Percentiles rank a stretch among this genome's conserved stretches.
Conservation (phyloP, 2,797 vertebrate species). For the Coregonus ussuriensis region DNA sequence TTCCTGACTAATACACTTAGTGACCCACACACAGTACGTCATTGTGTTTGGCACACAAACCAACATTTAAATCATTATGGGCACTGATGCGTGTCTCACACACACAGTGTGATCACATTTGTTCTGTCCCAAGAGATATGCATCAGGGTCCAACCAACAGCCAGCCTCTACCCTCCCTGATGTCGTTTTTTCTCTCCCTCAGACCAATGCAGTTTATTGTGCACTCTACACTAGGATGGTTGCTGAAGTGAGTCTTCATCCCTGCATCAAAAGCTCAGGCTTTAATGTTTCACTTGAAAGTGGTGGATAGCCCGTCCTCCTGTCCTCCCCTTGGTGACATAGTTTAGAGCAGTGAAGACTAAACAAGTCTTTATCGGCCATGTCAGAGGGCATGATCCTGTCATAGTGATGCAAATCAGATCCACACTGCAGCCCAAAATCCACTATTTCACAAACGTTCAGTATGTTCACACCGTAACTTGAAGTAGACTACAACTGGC, state of each 20-base stretch:
- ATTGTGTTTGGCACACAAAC: slow-evolving; percentile 7
- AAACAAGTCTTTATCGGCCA: slow-evolving; percentile 11
- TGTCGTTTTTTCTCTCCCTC: background rate
- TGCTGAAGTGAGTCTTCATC: background rate
- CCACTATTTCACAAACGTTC: background rate
- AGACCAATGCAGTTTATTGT: background rate
- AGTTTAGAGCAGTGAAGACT: background rate
- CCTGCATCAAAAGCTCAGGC: background rate
- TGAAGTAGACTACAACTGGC: background rate
- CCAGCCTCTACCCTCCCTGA: background rate
- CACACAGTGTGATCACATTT: slow-evolving; percentile 59
- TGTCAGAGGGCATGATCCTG: background rate
- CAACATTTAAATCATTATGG: slow-evolving; percentile 50
- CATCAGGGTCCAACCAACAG: slow-evolving; percentile 14
- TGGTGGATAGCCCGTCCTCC: background rate
- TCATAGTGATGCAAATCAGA: background rate
- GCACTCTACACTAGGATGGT: slow-evolving; percentile 2
- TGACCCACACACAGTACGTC: background rate
- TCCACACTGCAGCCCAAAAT: background rate
- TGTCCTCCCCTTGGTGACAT: background rate
- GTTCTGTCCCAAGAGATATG: slow-evolving; percentile 36
- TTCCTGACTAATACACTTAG: slow-evolving; percentile 43
- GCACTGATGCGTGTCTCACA: slow-evolving; percentile 63
- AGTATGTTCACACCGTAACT: background rate
- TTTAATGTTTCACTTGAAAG: slow-evolving; percentile 4